Conservation (phyloP, 2,888 invertebrate genomes). For the Netelia fuscicornis region DNA sequence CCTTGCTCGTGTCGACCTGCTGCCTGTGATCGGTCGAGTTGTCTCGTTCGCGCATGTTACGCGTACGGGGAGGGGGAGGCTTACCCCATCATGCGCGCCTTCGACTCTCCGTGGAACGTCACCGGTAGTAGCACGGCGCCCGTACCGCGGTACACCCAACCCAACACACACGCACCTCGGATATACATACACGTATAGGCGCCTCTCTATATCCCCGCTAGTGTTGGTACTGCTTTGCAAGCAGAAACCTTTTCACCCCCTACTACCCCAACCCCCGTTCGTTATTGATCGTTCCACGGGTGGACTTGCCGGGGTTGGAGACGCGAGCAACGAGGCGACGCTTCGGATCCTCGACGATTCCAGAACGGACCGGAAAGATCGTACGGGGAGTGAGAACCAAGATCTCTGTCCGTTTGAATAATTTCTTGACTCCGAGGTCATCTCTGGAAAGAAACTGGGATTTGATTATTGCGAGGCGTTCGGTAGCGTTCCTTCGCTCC, state of each 20-base stretch:
- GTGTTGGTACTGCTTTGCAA: neutral
- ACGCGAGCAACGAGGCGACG: constrained; percentile 1
- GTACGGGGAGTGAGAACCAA: neutral
- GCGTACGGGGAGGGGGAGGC: neutral
- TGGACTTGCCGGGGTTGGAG: constrained; percentile 38
- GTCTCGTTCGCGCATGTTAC: constrained; percentile 21
- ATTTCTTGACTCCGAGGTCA: neutral
- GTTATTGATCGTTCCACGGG: constrained; percentile 64
- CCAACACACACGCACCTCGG: neutral
- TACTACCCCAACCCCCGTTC: constrained; percentile 17
- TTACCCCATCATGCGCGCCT: constrained; percentile 33
- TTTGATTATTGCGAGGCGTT: no score
- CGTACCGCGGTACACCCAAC: neutral
- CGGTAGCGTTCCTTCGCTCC: no score
- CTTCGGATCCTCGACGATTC: constrained; percentile 22
- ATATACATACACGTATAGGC: neutral
- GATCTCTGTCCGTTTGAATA: neutral
- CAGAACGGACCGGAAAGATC: neutral
- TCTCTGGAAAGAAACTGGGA: no score
- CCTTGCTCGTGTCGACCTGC: no score
- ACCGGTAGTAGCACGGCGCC: constrained; percentile 22
- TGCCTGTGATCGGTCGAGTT: neutral
- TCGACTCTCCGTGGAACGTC: constrained; percentile 14
- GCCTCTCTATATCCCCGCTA: neutral
- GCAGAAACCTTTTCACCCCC: neutral